Base-by-base conservation (phyloP, 2,797 vertebrate genomes). In the Platalea minor region DNA sequence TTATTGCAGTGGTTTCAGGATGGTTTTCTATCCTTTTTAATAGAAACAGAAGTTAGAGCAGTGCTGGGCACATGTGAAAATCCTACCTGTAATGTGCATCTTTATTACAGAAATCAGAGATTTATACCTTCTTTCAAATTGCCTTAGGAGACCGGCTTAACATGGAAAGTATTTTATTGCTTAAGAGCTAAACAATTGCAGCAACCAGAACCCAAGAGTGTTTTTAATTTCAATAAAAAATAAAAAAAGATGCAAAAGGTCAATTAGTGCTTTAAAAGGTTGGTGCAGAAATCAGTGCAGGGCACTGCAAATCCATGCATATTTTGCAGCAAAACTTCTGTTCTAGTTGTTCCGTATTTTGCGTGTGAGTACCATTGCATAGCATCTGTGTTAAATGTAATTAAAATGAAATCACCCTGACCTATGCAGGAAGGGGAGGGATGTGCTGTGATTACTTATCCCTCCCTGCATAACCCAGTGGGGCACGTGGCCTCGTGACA, bases 1-100 rank as follows among this genome's bases (percentile, higher is more conserved):
- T 96, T 80, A 89, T 63, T 76, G 37, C 37, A 79, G 84, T 85
- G 73, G n/a, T 96, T 95, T 91, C 8, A n/a, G 17, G 53, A 69
- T 67, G 46, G 37, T 85, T 89, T 95, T 70, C n/a, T 9, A 6
- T 89, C 0, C 17, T 73, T 87, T 93, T 93, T 51, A 46, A 53
- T 51, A 69, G 54, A 80, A 88, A 54, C 23, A 76, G 53, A 75
- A 79, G 43, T 70, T 53, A 79, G 9, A 91, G 35, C 37, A 43
- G 35, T 81, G 33, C 51, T 84, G 63, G 59, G 10, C 45, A n/a
- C 19, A 39, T 82, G 59, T 54, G 43, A 93, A 88, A 95, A 93
- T 78, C 63, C 29, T 61, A 18, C 11, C 43, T 7, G 1, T 81
- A 87, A 64, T n/a, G 3, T 61, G 10, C 19, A 28, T 80, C 69